phyloP scores from a whole-genome alignment of 2,888 invertebrate genomes.

The Dione juno region DNA sequence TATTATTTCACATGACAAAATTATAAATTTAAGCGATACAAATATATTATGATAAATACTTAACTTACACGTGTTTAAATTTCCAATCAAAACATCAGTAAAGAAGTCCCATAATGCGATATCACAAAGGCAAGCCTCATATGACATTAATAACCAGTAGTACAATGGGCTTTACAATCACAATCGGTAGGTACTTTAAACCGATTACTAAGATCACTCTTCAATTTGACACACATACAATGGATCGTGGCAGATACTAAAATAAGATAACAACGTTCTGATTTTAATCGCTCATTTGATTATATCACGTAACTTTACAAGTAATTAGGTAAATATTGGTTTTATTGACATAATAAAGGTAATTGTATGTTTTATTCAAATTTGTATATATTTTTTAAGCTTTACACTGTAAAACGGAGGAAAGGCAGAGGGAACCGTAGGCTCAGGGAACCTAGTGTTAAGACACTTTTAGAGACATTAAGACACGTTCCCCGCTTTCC shows the following conservation, averaged over 20 bases:
- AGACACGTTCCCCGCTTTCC: too few relatives aligned
- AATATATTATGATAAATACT: not conserved
- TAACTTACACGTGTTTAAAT: not conserved
- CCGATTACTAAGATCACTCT: slow-evolving; percentile 78
- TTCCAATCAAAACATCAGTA: not conserved
- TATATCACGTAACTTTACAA: slow-evolving; percentile 32
- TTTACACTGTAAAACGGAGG: too few relatives aligned
- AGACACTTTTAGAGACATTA: too few relatives aligned
- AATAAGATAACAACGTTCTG: slow-evolving; percentile 66
- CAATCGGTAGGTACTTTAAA: slow-evolving; percentile 77
- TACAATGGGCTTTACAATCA: slow-evolving; percentile 75
- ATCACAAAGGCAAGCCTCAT: slow-evolving; percentile 31
- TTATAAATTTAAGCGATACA: not conserved
- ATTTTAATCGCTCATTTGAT: slow-evolving; percentile 62
- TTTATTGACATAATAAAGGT: not conserved
- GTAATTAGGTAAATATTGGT: slow-evolving; percentile 44
- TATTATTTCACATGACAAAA: too few relatives aligned
- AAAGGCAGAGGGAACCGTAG: too few relatives aligned
- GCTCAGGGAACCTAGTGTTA: too few relatives aligned
- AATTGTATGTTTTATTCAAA: not conserved
- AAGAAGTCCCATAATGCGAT: slow-evolving; percentile 17
- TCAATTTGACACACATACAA: slow-evolving; percentile 73
- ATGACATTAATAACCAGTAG: slow-evolving; percentile 75
- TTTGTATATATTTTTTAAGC: too few relatives aligned
- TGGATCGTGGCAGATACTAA: slow-evolving; percentile 71